These are phyloP conservation scores for Salvator merianae DNA, from an alignment of 2,113 vertebrate genomes.

Conservation along the genomic window DNA sequence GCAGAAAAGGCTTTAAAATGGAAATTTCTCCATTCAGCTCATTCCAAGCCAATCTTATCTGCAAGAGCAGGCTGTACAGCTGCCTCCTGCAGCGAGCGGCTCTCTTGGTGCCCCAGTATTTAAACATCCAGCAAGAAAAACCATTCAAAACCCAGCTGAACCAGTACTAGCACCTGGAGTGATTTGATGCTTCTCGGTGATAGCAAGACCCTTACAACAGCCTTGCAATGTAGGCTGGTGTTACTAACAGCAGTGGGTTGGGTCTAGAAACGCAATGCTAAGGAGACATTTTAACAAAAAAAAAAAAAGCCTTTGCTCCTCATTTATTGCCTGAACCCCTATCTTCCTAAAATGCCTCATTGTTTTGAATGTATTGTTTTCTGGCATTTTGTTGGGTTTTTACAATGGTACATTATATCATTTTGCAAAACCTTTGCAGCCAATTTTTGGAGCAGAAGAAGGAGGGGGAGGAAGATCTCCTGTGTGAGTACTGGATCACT, in stretches of 20 bases:
- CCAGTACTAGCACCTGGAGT: neutral
- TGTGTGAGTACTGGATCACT: too few species aligned
- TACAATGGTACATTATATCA: too few species aligned
- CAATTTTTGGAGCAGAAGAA: too few species aligned
- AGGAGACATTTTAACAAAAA: neutral
- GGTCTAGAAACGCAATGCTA: too few species aligned
- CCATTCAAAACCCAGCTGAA: neutral
- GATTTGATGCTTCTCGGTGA: neutral
- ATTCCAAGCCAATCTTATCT: constrained; percentile 56
- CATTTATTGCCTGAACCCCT: neutral
- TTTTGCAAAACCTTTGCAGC: too few species aligned
- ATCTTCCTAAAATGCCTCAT: neutral
- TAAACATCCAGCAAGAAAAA: constrained; percentile 40
- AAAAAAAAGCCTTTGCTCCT: too few species aligned
- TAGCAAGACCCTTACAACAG: neutral
- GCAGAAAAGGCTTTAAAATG: constrained; percentile 71
- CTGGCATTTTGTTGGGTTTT: too few species aligned
- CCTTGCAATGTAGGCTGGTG: neutral
- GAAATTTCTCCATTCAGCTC: constrained; percentile 68
- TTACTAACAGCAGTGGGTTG: neutral
- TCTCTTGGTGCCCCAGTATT: constrained; percentile 22
- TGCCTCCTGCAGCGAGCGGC: constrained; percentile 26
- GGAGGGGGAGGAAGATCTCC: too few species aligned
- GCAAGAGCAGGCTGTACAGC: constrained; percentile 45
- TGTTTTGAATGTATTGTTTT: too few species aligned